Evolutionary conservation across 2,888 invertebrate species (phyloP).

Genomic region (Limnephilus auricula): DNA sequence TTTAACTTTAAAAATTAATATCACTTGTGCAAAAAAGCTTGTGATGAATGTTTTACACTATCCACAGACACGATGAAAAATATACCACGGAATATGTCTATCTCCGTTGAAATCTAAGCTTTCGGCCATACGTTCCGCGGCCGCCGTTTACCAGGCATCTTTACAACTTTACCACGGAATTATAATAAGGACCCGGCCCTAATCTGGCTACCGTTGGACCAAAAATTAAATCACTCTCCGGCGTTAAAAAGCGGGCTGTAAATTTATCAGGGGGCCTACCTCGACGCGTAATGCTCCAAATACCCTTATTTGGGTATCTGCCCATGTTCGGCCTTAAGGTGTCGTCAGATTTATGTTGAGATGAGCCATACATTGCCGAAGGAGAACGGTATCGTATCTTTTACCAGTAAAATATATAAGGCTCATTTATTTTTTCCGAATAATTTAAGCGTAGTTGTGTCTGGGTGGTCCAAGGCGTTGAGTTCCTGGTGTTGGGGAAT

Average conservation of each 20-base stretch:
- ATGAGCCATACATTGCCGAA: neutral
- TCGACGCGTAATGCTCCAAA: neutral
- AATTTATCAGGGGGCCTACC: neutral
- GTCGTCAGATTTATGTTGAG: constrained; percentile 2
- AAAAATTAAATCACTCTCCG: neutral
- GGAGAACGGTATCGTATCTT: neutral
- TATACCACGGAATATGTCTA: neutral
- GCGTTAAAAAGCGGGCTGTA: neutral
- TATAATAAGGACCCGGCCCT: neutral
- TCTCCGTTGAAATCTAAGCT: neutral
- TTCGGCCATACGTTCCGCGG: neutral
- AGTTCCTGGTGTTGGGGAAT: neutral
- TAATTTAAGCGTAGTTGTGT: neutral
- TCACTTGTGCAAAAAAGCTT: neutral
- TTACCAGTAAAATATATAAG: neutral
- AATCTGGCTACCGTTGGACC: neutral
- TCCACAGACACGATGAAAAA: neutral
- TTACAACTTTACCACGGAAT: neutral
- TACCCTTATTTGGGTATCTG: neutral
- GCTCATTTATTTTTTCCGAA: neutral
- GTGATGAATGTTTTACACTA: neutral
- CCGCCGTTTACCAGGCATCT: neutral
- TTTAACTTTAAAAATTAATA: neutral
- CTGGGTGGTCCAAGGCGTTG: neutral
- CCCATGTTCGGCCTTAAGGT: neutral